Percentiles rank a stretch among this genome's conserved stretches.
These are phyloP conservation scores for Aplocera efformata DNA, from an alignment of 2,888 invertebrate species.

Conservation along the genomic window DNA sequence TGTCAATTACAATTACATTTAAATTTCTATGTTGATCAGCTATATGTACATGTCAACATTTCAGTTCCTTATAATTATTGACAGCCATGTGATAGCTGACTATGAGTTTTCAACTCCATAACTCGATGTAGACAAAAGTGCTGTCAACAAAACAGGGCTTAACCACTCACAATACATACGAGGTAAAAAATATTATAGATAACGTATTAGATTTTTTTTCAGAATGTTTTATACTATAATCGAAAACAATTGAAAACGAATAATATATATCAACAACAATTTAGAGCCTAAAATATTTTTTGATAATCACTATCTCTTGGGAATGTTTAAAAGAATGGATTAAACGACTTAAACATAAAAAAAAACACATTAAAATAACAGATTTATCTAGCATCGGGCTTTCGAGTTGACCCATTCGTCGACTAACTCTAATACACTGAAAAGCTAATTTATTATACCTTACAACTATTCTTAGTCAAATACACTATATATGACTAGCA, in stretches of 20 bases:
- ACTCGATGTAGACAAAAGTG: slow-evolving; percentile 72
- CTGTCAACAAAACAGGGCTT: slow-evolving; percentile 35
- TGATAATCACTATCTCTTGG: no score
- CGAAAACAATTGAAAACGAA: no score
- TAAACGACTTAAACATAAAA: slow-evolving; percentile 1
- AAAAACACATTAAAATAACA: slow-evolving; percentile 40
- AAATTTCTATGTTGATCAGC: slow-evolving; percentile 75
- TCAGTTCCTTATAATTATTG: slow-evolving; percentile 78
- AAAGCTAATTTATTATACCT: slow-evolving; percentile 64
- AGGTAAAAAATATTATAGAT: slow-evolving; percentile 16
- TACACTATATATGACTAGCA: slow-evolving; percentile 52
- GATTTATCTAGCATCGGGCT: slow-evolving; percentile 72
- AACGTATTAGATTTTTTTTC: slow-evolving; percentile 21
- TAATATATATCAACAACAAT: no score
- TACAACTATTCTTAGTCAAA: slow-evolving; percentile 54
- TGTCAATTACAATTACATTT: slow-evolving; percentile 72
- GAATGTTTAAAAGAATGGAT: no score
- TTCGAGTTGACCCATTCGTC: slow-evolving; percentile 76
- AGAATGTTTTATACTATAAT: no score
- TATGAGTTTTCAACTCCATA: slow-evolving; percentile 68
- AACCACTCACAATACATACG: slow-evolving; percentile 22
- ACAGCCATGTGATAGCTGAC: slow-evolving; percentile 81
- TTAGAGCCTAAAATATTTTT: no score
- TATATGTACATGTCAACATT: slow-evolving; percentile 79
- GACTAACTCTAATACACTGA: slow-evolving; percentile 81